Percentiles rank a stretch among this genome's conserved stretches.
phyloP scores from a whole-genome alignment of 2,888 invertebrate species.

The Pardosa pseudoannulata region DNA sequence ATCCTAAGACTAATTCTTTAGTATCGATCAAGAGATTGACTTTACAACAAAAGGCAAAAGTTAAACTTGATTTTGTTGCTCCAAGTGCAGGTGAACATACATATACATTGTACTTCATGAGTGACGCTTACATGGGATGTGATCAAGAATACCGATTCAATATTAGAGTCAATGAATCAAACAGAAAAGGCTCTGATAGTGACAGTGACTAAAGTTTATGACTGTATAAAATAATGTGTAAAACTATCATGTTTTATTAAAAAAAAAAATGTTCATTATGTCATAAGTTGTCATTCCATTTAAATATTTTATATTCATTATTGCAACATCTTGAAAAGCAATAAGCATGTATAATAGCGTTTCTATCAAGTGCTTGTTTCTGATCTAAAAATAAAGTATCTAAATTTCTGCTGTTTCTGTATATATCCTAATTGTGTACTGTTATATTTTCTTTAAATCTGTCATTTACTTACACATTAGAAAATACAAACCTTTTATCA shows the following conservation, averaged over 20 bases:
- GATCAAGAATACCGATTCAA: conserved; percentile 99
- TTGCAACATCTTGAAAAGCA: no score
- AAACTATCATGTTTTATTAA: background rate
- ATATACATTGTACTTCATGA: conserved; percentile 98
- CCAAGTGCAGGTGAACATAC: conserved; percentile 87
- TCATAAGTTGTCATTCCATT: no score
- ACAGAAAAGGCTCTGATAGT: conserved; percentile 74
- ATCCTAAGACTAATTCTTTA: conserved; percentile 93
- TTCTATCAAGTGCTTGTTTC: no score
- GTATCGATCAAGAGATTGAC: conserved; percentile 98
- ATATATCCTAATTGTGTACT: no score
- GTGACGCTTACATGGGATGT: conserved; percentile 98
- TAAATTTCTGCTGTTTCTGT: no score
- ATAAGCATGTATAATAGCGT: no score
- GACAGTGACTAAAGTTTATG: conserved; percentile 74
- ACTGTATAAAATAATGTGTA: background rate
- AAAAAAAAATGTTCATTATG: background rate
- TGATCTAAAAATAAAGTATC: no score
- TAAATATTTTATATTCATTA: no score
- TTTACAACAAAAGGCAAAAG: conserved; percentile 93
- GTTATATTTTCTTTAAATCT: no score
- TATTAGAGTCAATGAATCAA: conserved; percentile 85
- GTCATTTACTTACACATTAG: no score
- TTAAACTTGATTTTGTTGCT: conserved; percentile 93
- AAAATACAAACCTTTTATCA: no score